These are phyloP conservation scores for Limulus polyphemus DNA, from an alignment of 2,888 invertebrate genomes.

Conservation along the genomic window DNA sequence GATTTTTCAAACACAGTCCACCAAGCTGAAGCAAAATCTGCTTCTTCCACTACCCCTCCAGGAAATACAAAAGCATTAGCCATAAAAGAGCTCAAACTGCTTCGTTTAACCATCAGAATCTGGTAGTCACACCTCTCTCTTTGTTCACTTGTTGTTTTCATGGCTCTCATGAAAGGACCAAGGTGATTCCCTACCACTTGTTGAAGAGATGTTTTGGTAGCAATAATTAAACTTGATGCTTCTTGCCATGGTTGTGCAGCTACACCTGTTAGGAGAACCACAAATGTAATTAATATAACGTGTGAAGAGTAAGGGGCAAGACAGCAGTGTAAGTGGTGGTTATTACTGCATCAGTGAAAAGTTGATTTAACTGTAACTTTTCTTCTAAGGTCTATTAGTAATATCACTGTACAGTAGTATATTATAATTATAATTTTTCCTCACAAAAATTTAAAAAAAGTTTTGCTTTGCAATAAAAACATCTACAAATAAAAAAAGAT, in stretches of 20 bases:
- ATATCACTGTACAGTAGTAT: no score
- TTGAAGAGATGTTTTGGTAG: constrained; percentile 19
- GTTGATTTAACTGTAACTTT: no score
- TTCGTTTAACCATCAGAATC: constrained; percentile 45
- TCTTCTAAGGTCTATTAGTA: no score
- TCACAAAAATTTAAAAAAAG: no score
- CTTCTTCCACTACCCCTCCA: constrained; percentile 57
- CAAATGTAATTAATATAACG: no score
- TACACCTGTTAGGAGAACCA: no score
- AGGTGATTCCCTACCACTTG: constrained; percentile 23
- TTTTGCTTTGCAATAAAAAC: no score
- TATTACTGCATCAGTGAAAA: no score
- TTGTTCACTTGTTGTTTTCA: constrained; percentile 4
- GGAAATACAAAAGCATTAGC: constrained; percentile 76
- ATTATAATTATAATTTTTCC: no score
- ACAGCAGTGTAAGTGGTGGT: no score
- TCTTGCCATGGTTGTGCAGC: constrained; percentile 24
- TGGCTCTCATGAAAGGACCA: constrained; percentile 10
- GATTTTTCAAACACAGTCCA: constrained; percentile 44
- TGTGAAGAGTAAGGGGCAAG: no score
- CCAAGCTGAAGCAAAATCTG: constrained; percentile 59
- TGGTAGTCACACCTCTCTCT: constrained; percentile 27
- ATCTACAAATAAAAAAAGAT: no score
- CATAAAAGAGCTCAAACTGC: constrained; percentile 55
- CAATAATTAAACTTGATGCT: constrained; percentile 26